These are phyloP conservation scores for Cataglyphis livida DNA, from an alignment of 2,888 invertebrate genomes.

Conservation along the genomic window DNA sequence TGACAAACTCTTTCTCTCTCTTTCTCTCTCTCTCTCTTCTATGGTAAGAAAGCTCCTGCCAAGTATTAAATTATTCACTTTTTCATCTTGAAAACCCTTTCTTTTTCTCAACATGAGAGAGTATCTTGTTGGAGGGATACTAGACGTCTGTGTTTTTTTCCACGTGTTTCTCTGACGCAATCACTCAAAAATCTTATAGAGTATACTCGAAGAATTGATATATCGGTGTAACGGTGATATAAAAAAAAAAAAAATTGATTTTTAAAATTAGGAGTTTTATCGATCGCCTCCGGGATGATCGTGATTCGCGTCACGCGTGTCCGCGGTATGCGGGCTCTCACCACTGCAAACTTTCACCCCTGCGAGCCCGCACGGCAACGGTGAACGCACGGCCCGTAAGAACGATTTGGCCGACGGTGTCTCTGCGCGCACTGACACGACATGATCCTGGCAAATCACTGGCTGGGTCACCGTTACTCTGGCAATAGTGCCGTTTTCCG, in stretches of 20 bases:
- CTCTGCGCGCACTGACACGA: conserved; percentile 69
- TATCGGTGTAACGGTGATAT: background rate
- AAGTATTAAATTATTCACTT: conserved; percentile 11
- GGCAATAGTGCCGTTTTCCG: conserved; percentile 70
- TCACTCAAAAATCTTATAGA: background rate
- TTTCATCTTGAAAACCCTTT: conserved; percentile 19
- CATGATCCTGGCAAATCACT: conserved; percentile 58
- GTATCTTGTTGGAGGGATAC: background rate
- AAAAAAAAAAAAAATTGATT: background rate
- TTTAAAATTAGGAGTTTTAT: background rate
- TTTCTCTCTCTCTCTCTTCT: background rate
- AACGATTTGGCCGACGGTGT: conserved; percentile 63
- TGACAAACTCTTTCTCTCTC: background rate
- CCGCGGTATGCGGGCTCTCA: conserved; percentile 21
- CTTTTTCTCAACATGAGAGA: conserved; percentile 1
- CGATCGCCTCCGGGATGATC: background rate
- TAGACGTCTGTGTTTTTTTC: background rate
- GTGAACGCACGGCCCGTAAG: conserved; percentile 24
- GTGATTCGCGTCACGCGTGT: conserved; percentile 3
- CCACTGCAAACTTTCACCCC: conserved; percentile 22
- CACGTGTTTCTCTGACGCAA: background rate
- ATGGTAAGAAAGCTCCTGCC: background rate
- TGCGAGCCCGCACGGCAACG: conserved; percentile 14
- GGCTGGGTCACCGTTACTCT: conserved; percentile 70
- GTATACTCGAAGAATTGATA: background rate